phyloP scores from a whole-genome alignment of 2,113 vertebrate genomes.

The Syrrhaptes paradoxus region DNA sequence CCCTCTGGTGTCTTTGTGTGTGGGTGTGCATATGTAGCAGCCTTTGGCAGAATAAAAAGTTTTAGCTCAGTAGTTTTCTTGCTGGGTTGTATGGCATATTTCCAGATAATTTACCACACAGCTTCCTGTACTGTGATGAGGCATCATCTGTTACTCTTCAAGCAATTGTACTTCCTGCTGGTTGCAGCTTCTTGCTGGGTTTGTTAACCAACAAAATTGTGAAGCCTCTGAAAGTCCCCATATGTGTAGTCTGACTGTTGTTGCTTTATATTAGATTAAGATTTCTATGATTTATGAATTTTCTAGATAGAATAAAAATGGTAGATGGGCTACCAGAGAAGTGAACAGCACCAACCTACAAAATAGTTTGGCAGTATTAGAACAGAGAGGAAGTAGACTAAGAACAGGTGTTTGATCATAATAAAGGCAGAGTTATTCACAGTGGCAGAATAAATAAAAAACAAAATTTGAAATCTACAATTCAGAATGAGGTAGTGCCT shows the following conservation, averaged over 20 bases:
- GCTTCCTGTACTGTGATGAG: background rate
- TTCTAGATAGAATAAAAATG: background rate
- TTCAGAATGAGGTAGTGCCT: background rate
- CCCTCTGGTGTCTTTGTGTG: background rate
- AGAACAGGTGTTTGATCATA: background rate
- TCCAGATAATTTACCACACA: constrained; percentile 19
- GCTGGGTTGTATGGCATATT: background rate
- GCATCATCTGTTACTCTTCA: constrained; percentile 37
- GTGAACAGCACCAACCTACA: background rate
- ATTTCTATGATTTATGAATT: background rate
- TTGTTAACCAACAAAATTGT: constrained; percentile 1
- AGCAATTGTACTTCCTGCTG: constrained; percentile 22
- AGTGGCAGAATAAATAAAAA: background rate
- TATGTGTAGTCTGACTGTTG: background rate
- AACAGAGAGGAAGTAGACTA: background rate
- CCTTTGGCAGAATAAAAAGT: background rate
- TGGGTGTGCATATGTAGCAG: background rate
- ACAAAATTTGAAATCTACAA: background rate
- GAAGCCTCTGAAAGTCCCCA: background rate
- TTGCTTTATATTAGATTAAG: background rate
- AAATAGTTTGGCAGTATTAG: background rate
- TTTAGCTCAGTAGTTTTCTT: background rate
- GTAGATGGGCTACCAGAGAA: background rate
- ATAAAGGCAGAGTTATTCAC: background rate
- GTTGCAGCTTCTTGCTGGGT: background rate